Evolutionary conservation across 53 echinoderm and acorn worm species (phyloP).

Genomic region (Paelopatides confundens): DNA sequence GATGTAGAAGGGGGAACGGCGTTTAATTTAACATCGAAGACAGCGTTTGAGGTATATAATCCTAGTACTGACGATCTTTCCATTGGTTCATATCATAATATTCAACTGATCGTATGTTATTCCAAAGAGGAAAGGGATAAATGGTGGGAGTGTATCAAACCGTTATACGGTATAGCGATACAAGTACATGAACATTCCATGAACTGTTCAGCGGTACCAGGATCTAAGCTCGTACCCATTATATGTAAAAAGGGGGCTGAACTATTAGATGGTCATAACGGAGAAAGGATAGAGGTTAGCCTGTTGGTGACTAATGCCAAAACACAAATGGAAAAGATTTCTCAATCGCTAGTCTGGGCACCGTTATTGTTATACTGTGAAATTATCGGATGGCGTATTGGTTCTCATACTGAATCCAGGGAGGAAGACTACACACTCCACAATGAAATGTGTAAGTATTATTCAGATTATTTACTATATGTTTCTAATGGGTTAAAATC

Average conservation of each 20-base stretch:
- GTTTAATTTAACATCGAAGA: neutral
- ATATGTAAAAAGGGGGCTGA: neutral
- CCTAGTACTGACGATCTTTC: neutral
- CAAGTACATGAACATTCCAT: constrained; percentile 26
- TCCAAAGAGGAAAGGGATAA: neutral
- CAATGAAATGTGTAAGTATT: too few relatives aligned
- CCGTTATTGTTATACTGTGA: neutral
- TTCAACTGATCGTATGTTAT: too few relatives aligned
- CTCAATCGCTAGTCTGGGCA: neutral
- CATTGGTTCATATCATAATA: neutral
- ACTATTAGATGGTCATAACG: neutral
- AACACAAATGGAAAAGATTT: neutral
- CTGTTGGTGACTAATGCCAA: neutral
- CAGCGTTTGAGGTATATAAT: neutral
- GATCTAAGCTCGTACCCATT: neutral
- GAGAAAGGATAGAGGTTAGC: neutral
- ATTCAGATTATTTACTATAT: too few relatives aligned
- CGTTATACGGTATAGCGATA: constrained; percentile 1
- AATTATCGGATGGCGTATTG: neutral
- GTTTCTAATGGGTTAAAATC: too few relatives aligned
- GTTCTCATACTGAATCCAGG: too few relatives aligned
- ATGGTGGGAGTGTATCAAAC: neutral
- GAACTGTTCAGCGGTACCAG: constrained; percentile 38
- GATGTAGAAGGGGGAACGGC: neutral
- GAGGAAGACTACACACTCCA: too few relatives aligned